These are phyloP conservation scores for Camponotus fellah DNA, from an alignment of 2,888 invertebrate genomes.

Conservation along the genomic window DNA sequence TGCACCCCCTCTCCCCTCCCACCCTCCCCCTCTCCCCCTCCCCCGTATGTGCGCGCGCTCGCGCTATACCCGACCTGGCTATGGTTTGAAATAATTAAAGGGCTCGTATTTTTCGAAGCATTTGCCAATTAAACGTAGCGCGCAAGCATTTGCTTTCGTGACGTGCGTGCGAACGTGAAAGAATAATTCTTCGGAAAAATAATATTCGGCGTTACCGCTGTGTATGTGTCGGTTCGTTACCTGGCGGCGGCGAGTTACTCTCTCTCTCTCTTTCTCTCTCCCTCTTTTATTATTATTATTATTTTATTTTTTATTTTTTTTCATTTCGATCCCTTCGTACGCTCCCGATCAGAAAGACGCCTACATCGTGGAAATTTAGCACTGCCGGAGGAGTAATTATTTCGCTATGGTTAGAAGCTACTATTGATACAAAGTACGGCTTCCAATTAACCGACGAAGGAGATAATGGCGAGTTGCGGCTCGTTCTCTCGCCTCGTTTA, in stretches of 20 bases:
- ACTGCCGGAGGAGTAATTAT: slow-evolving; percentile 42
- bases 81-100: slow-evolving; percentile 55
- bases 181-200: slow-evolving; percentile 52
- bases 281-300: not conserved
- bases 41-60: not conserved
- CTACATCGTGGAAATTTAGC: slow-evolving; percentile 46
- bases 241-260: slow-evolving; percentile 20
- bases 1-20: not conserved
- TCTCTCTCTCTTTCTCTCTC: not conserved
- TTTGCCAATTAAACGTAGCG: slow-evolving; percentile 58
- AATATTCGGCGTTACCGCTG: slow-evolving; percentile 43
- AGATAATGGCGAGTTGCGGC: slow-evolving; percentile 29
- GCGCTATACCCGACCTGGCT: slow-evolving; percentile 37
- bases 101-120: slow-evolving; percentile 58
- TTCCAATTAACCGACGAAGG: slow-evolving; percentile 45
- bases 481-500: slow-evolving; percentile 9
- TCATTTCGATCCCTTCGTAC: slow-evolving; percentile 9
- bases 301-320: slow-evolving; percentile 23
- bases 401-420: slow-evolving; percentile 18
- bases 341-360: slow-evolving; percentile 42
- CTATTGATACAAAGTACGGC: slow-evolving; percentile 39
- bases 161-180: slow-evolving; percentile 56
- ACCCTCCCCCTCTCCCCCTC: too few relatives aligned
- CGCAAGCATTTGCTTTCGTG: slow-evolving; percentile 56
- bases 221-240: slow-evolving; percentile 48